These are phyloP conservation scores for Lasiurus cinereus DNA, from an alignment of 2,113 vertebrate species.

Conservation along the genomic window DNA sequence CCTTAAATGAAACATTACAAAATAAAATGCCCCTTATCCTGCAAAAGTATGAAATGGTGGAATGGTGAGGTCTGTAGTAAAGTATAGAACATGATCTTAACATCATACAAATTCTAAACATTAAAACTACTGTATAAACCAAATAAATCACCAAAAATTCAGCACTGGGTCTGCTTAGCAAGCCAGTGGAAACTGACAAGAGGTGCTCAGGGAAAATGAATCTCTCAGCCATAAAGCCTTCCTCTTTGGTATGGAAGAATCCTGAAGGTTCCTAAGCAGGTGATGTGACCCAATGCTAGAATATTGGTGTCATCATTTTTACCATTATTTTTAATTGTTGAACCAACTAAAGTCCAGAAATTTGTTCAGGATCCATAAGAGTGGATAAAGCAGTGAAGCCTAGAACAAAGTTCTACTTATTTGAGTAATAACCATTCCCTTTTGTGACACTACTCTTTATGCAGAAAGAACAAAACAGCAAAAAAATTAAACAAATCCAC, in stretches of 20 bases:
- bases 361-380: not conserved
- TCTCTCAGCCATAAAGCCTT: not conserved
- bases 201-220: not conserved
- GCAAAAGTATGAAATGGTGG: not conserved
- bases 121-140: not conserved
- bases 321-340: not conserved
- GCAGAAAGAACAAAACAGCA: not conserved
- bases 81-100: not conserved
- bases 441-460: not conserved
- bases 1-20: slow-evolving; percentile 18
- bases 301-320: not conserved
- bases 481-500: not conserved
- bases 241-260: not conserved
- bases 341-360: not conserved
- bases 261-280: not conserved
- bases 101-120: not conserved
- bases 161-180: not conserved
- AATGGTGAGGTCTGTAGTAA: not conserved
- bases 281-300: not conserved
- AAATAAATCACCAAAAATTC: not conserved
- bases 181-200: not conserved
- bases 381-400: not conserved
- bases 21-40: slow-evolving; percentile 12
- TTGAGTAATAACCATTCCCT: not conserved
- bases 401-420: not conserved